A percentile compares a stretch with the other conserved stretches of the same genome.
Evolutionary conservation across 2,113 vertebrate species (phyloP).

Genomic region (Melanotaenia duboulayi): DNA sequence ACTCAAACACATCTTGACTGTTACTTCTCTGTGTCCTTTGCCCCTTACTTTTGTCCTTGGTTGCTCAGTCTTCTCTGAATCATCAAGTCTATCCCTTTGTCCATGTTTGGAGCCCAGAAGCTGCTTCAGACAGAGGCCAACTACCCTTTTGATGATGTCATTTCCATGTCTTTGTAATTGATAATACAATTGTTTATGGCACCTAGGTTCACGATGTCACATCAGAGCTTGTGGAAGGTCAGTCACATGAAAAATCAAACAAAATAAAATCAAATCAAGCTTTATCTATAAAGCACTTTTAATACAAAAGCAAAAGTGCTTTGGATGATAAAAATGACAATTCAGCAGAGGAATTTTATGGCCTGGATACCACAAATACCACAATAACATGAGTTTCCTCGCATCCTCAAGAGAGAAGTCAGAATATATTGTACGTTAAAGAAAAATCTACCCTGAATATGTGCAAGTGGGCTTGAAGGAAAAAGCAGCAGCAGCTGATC

Average conservation of each 20-base stretch:
- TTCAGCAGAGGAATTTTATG: too few relatives aligned
- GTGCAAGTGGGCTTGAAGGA: constrained; percentile 45
- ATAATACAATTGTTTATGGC: constrained; percentile 42
- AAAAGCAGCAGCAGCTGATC: constrained; percentile 16
- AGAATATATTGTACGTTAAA: constrained; percentile 4
- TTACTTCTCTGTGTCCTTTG: constrained; percentile 14
- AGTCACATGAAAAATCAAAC: constrained; percentile 12
- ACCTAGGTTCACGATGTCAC: constrained; percentile 24
- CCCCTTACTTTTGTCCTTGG: constrained; percentile 28
- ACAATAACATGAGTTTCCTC: too few relatives aligned
- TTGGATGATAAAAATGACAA: too few relatives aligned
- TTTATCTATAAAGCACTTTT: too few relatives aligned
- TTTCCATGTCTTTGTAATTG: constrained; percentile 6
- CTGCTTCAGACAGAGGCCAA: background rate
- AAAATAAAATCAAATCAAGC: too few relatives aligned
- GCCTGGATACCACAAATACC: too few relatives aligned
- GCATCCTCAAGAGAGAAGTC: too few relatives aligned
- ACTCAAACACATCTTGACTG: constrained; percentile 36
- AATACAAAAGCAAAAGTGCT: too few relatives aligned
- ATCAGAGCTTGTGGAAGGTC: constrained; percentile 26
- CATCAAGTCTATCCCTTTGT: constrained; percentile 4
- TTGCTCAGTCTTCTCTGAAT: constrained; percentile 26
- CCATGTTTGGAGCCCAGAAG: constrained; percentile 2
- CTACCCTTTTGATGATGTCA: constrained; percentile 9
- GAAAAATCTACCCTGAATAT: constrained; percentile 31